Evolutionary conservation across 1,140 invertebrate species (phyloP), one percentile per base, ranked within the genome.

Genomic region (Drosophila kanapiae): DNA sequence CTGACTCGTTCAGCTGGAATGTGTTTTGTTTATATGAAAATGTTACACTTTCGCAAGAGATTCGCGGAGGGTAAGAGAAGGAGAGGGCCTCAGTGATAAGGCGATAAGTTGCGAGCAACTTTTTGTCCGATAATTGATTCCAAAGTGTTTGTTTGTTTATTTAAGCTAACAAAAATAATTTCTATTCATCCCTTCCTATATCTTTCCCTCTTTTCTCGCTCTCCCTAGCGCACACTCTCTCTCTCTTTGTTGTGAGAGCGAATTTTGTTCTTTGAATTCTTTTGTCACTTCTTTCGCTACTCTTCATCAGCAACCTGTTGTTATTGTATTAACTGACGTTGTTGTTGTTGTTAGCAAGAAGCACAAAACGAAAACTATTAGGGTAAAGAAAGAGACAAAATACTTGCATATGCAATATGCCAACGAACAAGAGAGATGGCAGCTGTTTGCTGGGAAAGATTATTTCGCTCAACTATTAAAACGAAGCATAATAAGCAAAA

Each of bases 221-320:
- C 10, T n/a, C 13, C 4, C 23, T 23, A 14, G 4, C n/a, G 9
- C 11, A 14, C 35, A 42, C 31, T 35, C 37, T 58, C 29, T 18
- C 42, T 54, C 18, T 35, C 18, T 70, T 23, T 33, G 7, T 35
- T 9, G 14, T 35, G 31, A 49, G 64, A 68, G 27, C 18, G 29
- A 5, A 8, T 68, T 31, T 11, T 29, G n/a, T 64, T 69, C 23
- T 51, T 38, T 7, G 14, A 8, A 29, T 35, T 72, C 45, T 49
- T 49, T 72, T 72, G 65, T 31, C 37, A 18, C 43, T 59, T 58
- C 29, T 72, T 49, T 72, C 37, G 54, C 51, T 72, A 43, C 69
- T 72, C 69, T 51, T 71, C 45, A 27, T 37, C 65, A n/a, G 38
- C 38, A 54, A 53, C 63, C 18, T 68, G 67, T 37, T 47, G 49